Base-by-base conservation (phyloP, 1,140 invertebrate genomes). In the Lucilia cuprina region DNA sequence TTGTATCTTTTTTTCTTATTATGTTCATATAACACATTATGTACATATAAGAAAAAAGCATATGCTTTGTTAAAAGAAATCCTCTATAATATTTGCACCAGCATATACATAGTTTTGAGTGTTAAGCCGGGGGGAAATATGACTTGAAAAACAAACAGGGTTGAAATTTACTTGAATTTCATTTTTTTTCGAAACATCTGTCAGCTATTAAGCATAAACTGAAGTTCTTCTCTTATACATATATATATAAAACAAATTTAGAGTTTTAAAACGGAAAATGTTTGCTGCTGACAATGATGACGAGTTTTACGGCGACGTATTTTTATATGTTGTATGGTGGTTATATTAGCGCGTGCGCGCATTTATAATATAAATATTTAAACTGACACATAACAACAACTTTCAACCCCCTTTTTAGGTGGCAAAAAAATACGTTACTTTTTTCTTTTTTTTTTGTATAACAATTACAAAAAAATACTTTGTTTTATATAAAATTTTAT, bases 351-450 rank as follows among this genome's bases (percentile, higher is more conserved):
- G 77, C 77, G 77, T 49, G 41, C 77, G 77, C 41, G 34, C 77
- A 49, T 78, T 78, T 80, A 50, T 80, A 80, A 80, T 80, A 47
- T 80, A 80, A 80, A 80, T 80, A 80, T 80, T 80, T 80, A 49
- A 80, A 80, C 47, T 80, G 77, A 80, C 77, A 80, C 77, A 80
- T 49, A 80, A 50, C 19, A 50, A 21, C 13, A 80, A 49, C 49
- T 75, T 17, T 35, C 74, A 74, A 7, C 70, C 70, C 19, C 70
- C 19, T 74, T 74, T 21, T 74, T 30, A 14, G 17, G 17, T 5
- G 14, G 3, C 0, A 14, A 7, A 50, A 21, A 80, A 50, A 80
- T 80, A 80, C 77, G 77, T 80, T 80, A 80, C 77, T 80, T 80
- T 80, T 80, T 80, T 49, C 17, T 74, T 30, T 80, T 49, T 34